A percentile compares a stretch with the other conserved stretches of the same genome.
Evolutionary conservation across 2,113 vertebrate species (phyloP).

Genomic region (Arvicanthis niloticus): DNA sequence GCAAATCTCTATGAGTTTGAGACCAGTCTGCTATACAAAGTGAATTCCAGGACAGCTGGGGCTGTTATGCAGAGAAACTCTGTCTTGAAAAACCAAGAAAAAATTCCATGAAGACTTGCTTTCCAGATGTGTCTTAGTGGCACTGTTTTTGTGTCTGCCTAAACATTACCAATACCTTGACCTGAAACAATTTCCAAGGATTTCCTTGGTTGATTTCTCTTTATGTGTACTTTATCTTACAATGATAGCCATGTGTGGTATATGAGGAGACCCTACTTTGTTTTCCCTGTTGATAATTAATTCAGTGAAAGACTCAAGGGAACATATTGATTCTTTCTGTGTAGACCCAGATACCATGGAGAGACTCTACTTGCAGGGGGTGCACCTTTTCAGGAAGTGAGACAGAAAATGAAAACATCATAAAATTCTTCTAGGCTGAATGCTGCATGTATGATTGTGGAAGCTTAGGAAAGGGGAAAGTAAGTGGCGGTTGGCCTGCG

Average conservation of each 20-base stretch:
- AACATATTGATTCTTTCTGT: neutral
- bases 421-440: constrained; percentile 1
- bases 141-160: neutral
- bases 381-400: neutral
- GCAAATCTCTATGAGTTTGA: neutral
- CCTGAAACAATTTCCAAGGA: neutral
- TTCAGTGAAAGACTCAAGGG: constrained; percentile 30
- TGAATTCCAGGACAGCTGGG: neutral
- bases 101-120: neutral
- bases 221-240: neutral
- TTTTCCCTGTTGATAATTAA: constrained; percentile 45
- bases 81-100: neutral
- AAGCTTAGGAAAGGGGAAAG: constrained; percentile 15
- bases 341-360: constrained; percentile 9
- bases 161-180: neutral
- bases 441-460: neutral
- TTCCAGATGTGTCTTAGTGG: neutral
- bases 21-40: neutral
- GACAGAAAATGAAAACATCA: neutral
- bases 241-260: neutral
- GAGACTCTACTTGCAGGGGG: neutral
- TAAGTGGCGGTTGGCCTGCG: neutral
- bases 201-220: constrained; percentile 19
- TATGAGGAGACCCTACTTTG: neutral
- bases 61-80: neutral